Evolutionary conservation across 2,797 vertebrate genomes (phyloP).

Genomic region (Myiothlypis coronata): DNA sequence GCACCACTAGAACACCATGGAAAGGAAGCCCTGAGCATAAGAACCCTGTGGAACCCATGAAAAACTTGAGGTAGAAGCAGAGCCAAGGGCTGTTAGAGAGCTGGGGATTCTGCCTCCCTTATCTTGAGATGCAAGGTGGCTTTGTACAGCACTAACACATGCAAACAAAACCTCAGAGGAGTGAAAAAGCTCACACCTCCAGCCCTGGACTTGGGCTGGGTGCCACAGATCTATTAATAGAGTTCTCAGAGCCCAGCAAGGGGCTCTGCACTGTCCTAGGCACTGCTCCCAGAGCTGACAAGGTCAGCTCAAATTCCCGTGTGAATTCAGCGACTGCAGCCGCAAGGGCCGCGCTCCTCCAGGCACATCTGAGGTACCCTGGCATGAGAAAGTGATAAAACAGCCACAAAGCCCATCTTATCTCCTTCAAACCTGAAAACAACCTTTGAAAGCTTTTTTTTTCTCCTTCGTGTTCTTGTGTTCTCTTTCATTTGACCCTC

Average conservation of each 20-base stretch:
- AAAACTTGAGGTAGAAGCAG: background rate
- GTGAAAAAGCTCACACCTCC: constrained; percentile 39
- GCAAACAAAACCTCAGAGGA: background rate
- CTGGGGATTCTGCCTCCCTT: background rate
- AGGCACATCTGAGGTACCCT: constrained; percentile 44
- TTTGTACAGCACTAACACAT: background rate
- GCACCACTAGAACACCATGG: background rate
- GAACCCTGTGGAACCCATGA: background rate
- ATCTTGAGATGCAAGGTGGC: constrained; percentile 5
- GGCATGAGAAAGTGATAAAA: constrained; percentile 70
- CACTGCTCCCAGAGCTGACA: constrained; percentile 63
- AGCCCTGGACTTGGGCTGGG: background rate
- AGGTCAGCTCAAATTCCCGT: constrained; percentile 68
- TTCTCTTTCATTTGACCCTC: constrained; percentile 28
- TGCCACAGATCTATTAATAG: constrained; percentile 70
- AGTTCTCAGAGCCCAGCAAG: constrained; percentile 30
- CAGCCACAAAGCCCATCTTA: constrained; percentile 49
- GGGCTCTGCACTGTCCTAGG: constrained; percentile 57
- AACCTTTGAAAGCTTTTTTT: constrained; percentile 45
- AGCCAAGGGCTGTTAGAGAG: background rate
- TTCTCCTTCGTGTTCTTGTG: background rate
- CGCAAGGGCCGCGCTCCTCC: constrained; percentile 26
- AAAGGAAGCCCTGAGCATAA: background rate
- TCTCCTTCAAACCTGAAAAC: constrained; percentile 60
- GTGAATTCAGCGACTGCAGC: constrained; percentile 42